phyloP scores from a whole-genome alignment of 2,113 vertebrate genomes.

The Vulpes ferrilata region DNA sequence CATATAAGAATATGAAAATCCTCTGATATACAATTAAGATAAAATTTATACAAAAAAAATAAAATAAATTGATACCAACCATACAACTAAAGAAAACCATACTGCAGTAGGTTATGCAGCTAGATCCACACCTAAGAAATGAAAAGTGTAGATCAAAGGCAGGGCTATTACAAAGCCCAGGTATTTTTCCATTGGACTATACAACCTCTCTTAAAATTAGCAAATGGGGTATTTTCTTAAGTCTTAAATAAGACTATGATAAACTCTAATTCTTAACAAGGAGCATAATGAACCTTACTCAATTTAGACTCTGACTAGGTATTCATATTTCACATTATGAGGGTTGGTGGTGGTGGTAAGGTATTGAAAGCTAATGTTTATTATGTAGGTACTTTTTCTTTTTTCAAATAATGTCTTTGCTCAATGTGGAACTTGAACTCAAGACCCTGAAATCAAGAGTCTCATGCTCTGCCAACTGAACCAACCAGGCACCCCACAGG shows the following conservation, averaged over 20 bases:
- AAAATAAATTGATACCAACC: not conserved
- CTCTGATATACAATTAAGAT: not conserved
- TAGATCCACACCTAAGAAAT: not conserved
- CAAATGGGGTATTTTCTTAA: not conserved
- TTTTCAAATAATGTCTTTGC: no score
- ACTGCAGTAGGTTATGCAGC: not conserved
- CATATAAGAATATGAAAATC: not conserved
- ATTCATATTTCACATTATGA: not conserved
- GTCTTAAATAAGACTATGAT: not conserved
- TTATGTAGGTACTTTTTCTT: not conserved
- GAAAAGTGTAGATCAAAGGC: not conserved
- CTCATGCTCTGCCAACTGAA: not conserved
- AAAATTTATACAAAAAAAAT: not conserved
- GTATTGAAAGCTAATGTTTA: not conserved
- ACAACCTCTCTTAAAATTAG: not conserved
- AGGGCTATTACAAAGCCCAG: not conserved
- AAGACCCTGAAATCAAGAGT: no score
- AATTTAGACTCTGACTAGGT: constrained; percentile 8
- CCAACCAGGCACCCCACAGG: not conserved
- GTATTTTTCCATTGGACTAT: not conserved
- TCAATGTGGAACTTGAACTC: no score
- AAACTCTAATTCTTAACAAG: constrained; percentile 22
- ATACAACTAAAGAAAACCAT: not conserved
- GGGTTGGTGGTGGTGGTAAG: not conserved
- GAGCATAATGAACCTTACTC: not conserved